Percentiles rank a stretch among this genome's conserved stretches.
phyloP scores from a whole-genome alignment of 1,140 invertebrate genomes.

The Drosophila bifasciata region DNA sequence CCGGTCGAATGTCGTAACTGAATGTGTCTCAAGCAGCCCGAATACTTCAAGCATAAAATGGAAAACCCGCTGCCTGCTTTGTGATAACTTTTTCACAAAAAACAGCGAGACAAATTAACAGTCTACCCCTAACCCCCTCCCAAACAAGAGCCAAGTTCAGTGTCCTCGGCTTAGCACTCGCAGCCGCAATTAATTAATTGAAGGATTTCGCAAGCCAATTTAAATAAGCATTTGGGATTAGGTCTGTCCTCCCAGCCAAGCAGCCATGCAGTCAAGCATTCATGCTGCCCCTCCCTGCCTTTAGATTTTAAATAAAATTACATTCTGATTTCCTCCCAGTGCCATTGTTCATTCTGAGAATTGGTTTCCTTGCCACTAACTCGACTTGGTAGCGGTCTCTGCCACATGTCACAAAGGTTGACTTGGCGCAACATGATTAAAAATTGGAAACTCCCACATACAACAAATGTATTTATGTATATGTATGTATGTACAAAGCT shows the following conservation, averaged over 20 bases:
- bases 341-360: too few relatives aligned
- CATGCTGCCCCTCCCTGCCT: constrained; percentile 1
- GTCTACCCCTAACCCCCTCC: too few relatives aligned
- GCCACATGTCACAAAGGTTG: too few relatives aligned
- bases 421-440: too few relatives aligned
- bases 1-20: constrained; percentile 22
- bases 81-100: not conserved
- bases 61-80: constrained; percentile 34
- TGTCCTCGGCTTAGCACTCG: not conserved
- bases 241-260: constrained; percentile 27
- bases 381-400: too few relatives aligned
- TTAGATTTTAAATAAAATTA: constrained; percentile 3
- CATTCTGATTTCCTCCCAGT: too few relatives aligned
- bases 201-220: constrained; percentile 44
- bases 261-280: constrained; percentile 16
- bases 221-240: constrained; percentile 49
- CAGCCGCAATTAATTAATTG: constrained; percentile 25
- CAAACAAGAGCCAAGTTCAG: too few relatives aligned
- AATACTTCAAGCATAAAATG: constrained; percentile 7
- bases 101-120: not conserved
- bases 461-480: too few relatives aligned
- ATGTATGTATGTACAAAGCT: too few relatives aligned
- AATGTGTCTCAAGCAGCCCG: not conserved
- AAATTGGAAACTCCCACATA: too few relatives aligned
- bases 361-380: too few relatives aligned